Conservation (phyloP, 2,888 invertebrate genomes). For the Operophtera brumata region DNA sequence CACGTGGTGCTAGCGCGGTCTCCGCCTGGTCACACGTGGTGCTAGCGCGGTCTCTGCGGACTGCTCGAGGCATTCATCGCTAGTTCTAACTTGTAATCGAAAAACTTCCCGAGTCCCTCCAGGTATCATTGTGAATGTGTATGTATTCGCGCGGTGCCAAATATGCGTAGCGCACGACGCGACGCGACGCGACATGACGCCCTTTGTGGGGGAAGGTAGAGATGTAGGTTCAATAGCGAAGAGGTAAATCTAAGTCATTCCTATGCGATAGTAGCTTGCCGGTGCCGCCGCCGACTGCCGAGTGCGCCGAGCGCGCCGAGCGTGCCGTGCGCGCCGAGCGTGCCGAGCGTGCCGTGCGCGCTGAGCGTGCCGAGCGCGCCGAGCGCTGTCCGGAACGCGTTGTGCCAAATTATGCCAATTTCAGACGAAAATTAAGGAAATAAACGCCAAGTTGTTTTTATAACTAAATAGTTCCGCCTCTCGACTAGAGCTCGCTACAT, state of each 20-base stretch:
- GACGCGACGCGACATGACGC: no score
- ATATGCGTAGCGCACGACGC: not conserved
- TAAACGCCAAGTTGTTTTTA: not conserved
- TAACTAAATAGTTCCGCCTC: not conserved
- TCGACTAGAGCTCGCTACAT: not conserved
- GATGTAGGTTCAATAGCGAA: slow-evolving; percentile 38
- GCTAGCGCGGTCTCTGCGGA: slow-evolving; percentile 40
- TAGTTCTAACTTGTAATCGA: slow-evolving; percentile 17
- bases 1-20: slow-evolving; percentile 52
- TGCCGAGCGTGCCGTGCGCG: slow-evolving; percentile 23
- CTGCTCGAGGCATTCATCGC: not conserved
- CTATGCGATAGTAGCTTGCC: slow-evolving; percentile 52
- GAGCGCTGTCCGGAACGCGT: no score
- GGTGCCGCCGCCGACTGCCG: slow-evolving; percentile 25
- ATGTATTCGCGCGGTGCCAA: slow-evolving; percentile 16
- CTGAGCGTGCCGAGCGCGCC: slow-evolving; percentile 17
- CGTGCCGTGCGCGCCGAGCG: slow-evolving; percentile 21
- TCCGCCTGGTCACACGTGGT: slow-evolving; percentile 61
- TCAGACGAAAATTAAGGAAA: not conserved
- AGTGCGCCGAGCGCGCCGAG: slow-evolving; percentile 12
- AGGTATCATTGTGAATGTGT: slow-evolving; percentile 33
- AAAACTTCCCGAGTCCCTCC: slow-evolving; percentile 53
- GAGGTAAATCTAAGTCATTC: slow-evolving; percentile 64
- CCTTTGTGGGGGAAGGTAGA: slow-evolving; percentile 34
- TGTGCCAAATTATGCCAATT: no score